Evolutionary conservation across 2,797 vertebrate species (phyloP).

Genomic region (Aeoliscus strigatus): DNA sequence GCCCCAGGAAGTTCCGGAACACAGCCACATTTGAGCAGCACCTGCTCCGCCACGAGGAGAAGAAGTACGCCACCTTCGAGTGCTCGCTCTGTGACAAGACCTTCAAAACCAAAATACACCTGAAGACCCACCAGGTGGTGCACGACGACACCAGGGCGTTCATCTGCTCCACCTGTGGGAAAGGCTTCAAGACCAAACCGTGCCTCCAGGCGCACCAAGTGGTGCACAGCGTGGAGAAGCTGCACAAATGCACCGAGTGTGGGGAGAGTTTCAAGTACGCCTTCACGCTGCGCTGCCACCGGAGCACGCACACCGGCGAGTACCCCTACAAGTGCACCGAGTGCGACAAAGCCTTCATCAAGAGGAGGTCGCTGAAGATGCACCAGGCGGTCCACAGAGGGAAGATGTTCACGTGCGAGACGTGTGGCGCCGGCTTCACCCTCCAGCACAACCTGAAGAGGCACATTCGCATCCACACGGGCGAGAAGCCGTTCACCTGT

Average conservation of each 20-base stretch:
- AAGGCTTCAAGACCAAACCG: constrained; percentile 57
- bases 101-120: constrained; percentile 49
- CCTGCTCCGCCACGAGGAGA: constrained; percentile 58
- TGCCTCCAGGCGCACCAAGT: constrained; percentile 50
- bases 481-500: constrained; percentile 69
- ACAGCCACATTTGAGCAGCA: constrained; percentile 23
- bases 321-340: constrained; percentile 41
- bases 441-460: constrained; percentile 62
- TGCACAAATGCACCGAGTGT: constrained; percentile 52
- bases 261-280: constrained; percentile 52
- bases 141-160: constrained; percentile 51
- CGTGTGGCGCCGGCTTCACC: constrained; percentile 57
- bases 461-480: constrained; percentile 64
- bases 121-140: constrained; percentile 50
- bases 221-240: constrained; percentile 43
- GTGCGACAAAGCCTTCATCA: constrained; percentile 53
- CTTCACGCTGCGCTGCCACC: constrained; percentile 53
- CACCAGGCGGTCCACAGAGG: constrained; percentile 62
- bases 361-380: constrained; percentile 47
- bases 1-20: constrained; percentile 47
- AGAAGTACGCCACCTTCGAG: constrained; percentile 17
- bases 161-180: constrained; percentile 42
- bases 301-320: constrained; percentile 44
- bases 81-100: constrained; percentile 56
- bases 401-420: constrained; percentile 59